Base-by-base conservation (phyloP, 2,888 invertebrate species). In the Petrophora chlorosata region DNA sequence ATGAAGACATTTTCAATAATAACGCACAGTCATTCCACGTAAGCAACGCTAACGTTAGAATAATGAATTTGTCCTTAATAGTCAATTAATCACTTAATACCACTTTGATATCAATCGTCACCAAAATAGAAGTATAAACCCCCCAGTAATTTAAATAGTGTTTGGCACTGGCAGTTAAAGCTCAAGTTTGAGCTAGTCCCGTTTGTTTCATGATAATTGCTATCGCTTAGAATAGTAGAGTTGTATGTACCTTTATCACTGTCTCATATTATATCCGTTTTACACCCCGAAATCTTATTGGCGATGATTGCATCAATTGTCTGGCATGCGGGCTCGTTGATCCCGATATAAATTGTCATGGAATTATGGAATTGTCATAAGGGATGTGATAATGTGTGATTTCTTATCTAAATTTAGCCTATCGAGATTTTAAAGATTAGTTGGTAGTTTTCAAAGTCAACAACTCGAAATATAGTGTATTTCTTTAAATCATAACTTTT, bases 251-350 rank as follows among this genome's bases (percentile, higher is more conserved):
- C 9, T 45, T 14, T 10, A 1, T 12, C 5, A 29, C 49, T 49
- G 38, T 38, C 3, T 30, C 3, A 23, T 13, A 35, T 5, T 43
- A 23, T 23, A 49, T 22, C 4, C 2, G 5, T 72, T 80, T 82
- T 77, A 75, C 81, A 76, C 78, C 85, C 86, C 81, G 57, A 89
- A 89, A 90, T 89, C 85, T 86, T 85, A 81, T 85, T 84, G 84
- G 69, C 73, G 84, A 88, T 89, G 88, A 90, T 89, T 89, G 87
- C 86, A 79, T 81, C 89, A 90, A 90, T 90, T 90, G 89, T 88
- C 74, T 77, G 71, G 72, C 70, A 89, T 89, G 89, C 89, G 89
- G 89, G 86, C 85, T 85, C 82, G 89, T 85, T 85, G 82, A 78
- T 80, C 78, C 74, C 70, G 68, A 77, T 79, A 85, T 87, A 82